A percentile compares a stretch with the other conserved stretches of the same genome.
Conservation (phyloP, 2,888 invertebrate genomes). For the Caenorhabditis uteleia region DNA sequence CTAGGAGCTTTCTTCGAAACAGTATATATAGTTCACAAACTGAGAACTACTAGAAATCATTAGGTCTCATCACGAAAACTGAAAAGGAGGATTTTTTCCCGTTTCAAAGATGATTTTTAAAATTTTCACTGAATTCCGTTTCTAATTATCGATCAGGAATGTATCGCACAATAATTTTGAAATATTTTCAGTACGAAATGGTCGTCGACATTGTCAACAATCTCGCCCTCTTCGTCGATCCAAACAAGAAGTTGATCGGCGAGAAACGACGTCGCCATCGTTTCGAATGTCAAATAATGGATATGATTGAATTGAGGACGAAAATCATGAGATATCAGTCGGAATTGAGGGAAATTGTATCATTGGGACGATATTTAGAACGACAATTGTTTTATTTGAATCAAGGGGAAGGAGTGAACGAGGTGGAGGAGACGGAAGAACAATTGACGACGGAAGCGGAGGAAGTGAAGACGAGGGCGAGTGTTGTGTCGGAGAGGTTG, state of each 20-base stretch:
- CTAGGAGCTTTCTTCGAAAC: too few relatives aligned
- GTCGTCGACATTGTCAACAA: constrained; percentile 96
- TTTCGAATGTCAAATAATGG: constrained; percentile 41
- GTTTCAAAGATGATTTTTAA: too few relatives aligned
- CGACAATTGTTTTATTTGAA: constrained; percentile 68
- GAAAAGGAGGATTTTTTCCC: too few relatives aligned
- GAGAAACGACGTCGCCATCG: constrained; percentile 74
- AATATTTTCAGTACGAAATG: constrained; percentile 81
- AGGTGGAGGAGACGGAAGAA: constrained; percentile 44
- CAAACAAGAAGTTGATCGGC: constrained; percentile 79
- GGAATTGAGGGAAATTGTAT: constrained; percentile 74
- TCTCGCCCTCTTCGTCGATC: constrained; percentile 92
- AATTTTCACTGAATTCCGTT: too few relatives aligned
- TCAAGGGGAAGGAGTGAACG: constrained; percentile 60
- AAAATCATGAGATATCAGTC: constrained; percentile 46
- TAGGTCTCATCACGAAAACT: too few relatives aligned
- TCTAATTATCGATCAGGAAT: too few relatives aligned
- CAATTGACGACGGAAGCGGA: constrained; percentile 53
- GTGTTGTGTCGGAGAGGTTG: constrained; percentile 87
- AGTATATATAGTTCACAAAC: too few relatives aligned
- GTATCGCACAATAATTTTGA: constrained; percentile 69
- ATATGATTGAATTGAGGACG: constrained; percentile 22
- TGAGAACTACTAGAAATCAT: too few relatives aligned
- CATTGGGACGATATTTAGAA: constrained; percentile 84
- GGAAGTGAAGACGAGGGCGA: constrained; percentile 75